Evolutionary conservation across 2,113 vertebrate species (phyloP), one percentile per base, ranked within the genome.

Genomic region (Gambusia holbrooki): DNA sequence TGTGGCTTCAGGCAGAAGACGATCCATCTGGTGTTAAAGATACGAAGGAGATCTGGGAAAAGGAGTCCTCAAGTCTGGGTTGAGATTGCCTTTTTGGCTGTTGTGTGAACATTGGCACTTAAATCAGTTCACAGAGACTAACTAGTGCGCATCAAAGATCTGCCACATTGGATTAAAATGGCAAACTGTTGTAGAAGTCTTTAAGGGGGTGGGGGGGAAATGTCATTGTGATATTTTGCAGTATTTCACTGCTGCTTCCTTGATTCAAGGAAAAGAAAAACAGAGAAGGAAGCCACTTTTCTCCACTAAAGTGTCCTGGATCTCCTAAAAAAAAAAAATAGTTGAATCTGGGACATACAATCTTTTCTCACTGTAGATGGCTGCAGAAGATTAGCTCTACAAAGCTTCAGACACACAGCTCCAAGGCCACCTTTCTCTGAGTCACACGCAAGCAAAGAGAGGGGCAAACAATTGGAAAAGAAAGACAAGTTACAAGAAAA

Each of bases 251-350:
- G 94, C 92, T 91, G 93, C 94, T 94, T 99, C 97, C 97, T 99
- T 99, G 97, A 99, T 98, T 99, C 97, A 99, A 99, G 98, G 98
- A 98, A 80, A 90, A 90, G 78, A 90, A 90, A 90, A 90, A 89
- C 63, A 95, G 93, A 92, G 94, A 95, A 85, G 92, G 95, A 93
- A 89, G 92, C 94, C 94, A 94, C 70, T 85, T 89, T 88, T 90
- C 83, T 89, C 82, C 82, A 87, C 69, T 84, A 90, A 94, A 94
- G 92, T 87, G 90, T 93, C 89, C 92, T 91, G 92, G 92, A 91
- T 90, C 33, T 13, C 37, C 37, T 77, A 4, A 29, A 33, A 42
- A 45, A 76, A 22, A 42, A 9, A 76, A 22, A 40, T 6, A 48
- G 32, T 22, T 3, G 37, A 62, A 80, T 73, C 8, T 85, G 84